Percentiles rank a stretch among this genome's conserved stretches.
phyloP scores from a whole-genome alignment of 2,113 vertebrate genomes.

The Callionymus lyra region DNA sequence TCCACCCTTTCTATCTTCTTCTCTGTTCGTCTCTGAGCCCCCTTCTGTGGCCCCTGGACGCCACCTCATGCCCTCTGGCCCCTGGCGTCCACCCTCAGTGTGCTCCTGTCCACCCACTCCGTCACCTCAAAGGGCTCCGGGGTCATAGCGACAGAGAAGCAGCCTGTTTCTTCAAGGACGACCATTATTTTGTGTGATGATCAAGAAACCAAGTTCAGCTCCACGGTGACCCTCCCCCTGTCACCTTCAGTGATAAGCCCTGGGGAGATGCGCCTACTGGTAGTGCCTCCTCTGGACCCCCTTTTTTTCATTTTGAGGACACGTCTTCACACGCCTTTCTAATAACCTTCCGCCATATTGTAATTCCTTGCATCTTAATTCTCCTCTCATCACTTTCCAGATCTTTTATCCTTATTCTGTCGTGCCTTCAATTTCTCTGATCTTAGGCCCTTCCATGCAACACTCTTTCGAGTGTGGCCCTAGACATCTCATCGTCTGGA shows the following conservation, averaged over 20 bases:
- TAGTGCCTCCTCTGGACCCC: slow-evolving; percentile 37
- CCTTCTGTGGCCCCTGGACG: slow-evolving; percentile 34
- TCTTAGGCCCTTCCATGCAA: slow-evolving; percentile 38
- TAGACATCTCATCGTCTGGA: slow-evolving; percentile 63
- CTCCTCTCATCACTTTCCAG: slow-evolving; percentile 27
- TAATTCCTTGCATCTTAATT: slow-evolving; percentile 2
- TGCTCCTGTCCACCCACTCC: slow-evolving; percentile 58
- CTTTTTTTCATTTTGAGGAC: slow-evolving; percentile 37
- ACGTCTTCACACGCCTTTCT: slow-evolving; percentile 24
- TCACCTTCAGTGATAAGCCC: slow-evolving; percentile 19
- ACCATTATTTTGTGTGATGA: slow-evolving; percentile 45
- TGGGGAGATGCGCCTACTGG: slow-evolving; percentile 32
- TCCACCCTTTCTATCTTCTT: slow-evolving; percentile 47
- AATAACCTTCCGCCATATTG: slow-evolving; percentile 29
- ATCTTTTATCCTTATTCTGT: slow-evolving; percentile 47
- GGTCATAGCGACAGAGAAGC: slow-evolving; percentile 54
- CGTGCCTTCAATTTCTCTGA: slow-evolving; percentile 37
- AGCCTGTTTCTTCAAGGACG: slow-evolving; percentile 54
- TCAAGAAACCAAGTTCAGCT: slow-evolving; percentile 66
- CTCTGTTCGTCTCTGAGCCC: slow-evolving; percentile 35
- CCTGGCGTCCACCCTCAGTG: slow-evolving; percentile 47
- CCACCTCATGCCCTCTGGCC: slow-evolving; percentile 48
- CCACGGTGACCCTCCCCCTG: slow-evolving; percentile 29
- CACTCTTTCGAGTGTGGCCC: slow-evolving; percentile 48
- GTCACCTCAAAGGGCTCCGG: slow-evolving; percentile 28